Evolutionary conservation across 2,888 invertebrate species (phyloP).

Genomic region (Yponomeuta malinellus): DNA sequence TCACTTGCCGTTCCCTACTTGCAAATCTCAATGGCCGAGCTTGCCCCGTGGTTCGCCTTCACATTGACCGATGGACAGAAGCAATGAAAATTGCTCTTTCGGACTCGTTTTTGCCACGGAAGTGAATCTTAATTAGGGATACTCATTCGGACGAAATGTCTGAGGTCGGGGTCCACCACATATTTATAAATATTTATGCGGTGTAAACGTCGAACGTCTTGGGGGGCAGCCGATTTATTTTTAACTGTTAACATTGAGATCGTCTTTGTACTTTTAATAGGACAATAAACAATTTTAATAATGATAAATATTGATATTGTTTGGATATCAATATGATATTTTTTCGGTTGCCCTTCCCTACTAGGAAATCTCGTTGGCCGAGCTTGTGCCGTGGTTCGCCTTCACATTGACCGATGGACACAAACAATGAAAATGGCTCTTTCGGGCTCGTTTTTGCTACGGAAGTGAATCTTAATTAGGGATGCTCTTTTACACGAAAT

Average conservation of each 20-base stretch:
- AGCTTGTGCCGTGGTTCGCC: neutral
- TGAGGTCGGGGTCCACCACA: neutral
- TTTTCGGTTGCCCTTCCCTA: too few relatives aligned
- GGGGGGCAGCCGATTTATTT: neutral
- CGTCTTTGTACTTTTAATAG: too few relatives aligned
- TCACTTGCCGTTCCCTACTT: too few relatives aligned
- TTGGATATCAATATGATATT: too few relatives aligned
- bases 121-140: neutral
- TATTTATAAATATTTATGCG: neutral
- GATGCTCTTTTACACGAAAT: neutral
- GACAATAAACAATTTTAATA: too few relatives aligned
- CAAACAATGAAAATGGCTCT: neutral
- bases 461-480: neutral
- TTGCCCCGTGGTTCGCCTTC: neutral
- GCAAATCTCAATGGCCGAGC: too few relatives aligned
- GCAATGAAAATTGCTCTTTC: neutral
- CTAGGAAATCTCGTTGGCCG: too few relatives aligned
- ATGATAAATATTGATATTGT: too few relatives aligned
- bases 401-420: neutral
- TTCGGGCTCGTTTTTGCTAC: neutral
- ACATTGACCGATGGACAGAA: neutral
- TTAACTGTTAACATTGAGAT: too few relatives aligned
- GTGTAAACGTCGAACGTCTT: neutral
- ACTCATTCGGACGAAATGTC: neutral
- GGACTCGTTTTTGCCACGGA: neutral